A percentile compares a stretch with the other conserved stretches of the same genome.
Evolutionary conservation across 2,113 vertebrate species (phyloP).

Genomic region (Campylomormyrus tamandua): DNA sequence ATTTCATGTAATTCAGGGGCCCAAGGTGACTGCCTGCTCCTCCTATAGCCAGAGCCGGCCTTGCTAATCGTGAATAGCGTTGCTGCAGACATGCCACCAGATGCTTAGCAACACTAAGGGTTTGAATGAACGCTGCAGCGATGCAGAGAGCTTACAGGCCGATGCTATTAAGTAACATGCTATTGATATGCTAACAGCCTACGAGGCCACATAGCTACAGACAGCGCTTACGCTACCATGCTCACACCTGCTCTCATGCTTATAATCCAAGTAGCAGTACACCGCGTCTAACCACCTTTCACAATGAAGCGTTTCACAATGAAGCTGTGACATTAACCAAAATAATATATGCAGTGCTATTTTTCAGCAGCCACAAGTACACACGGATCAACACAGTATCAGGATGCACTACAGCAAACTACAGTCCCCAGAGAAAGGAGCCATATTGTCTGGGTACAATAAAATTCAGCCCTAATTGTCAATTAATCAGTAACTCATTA

Average conservation of each 20-base stretch:
- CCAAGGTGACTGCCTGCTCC: neutral
- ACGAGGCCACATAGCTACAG: neutral
- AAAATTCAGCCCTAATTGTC: conserved; percentile 49
- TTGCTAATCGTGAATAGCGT: neutral
- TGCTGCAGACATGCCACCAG: neutral
- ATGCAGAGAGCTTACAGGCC: neutral
- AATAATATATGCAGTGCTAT: neutral
- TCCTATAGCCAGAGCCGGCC: neutral
- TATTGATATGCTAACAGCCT: neutral
- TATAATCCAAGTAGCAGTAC: neutral
- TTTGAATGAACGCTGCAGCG: neutral
- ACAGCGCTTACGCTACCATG: neutral
- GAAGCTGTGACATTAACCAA: neutral
- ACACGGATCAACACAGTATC: neutral
- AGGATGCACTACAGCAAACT: conserved; percentile 4
- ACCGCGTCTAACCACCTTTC: neutral
- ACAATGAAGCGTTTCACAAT: neutral
- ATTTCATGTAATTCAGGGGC: neutral
- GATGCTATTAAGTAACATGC: neutral
- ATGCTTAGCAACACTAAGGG: neutral
- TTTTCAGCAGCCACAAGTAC: neutral
- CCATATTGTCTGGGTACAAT: conserved; percentile 50
- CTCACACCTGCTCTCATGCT: neutral
- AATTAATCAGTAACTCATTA: conserved; percentile 55
- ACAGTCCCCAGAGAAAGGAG: conserved; percentile 27